Evolutionary conservation across 2,113 vertebrate genomes (phyloP), one percentile per base, ranked within the genome.

Genomic region (Neolamprologus brichardi): DNA sequence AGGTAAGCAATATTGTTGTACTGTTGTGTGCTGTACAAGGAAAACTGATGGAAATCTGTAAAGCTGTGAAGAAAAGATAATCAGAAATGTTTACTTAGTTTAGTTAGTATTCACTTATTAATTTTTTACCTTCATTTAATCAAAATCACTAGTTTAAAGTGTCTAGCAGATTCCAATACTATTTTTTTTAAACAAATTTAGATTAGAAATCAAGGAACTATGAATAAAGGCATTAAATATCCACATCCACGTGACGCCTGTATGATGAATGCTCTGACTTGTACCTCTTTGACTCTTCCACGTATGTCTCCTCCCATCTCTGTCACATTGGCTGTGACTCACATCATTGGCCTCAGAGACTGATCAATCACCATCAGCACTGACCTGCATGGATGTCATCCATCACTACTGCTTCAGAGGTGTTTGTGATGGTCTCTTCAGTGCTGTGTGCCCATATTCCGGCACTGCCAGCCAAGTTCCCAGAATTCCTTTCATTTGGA

Each of bases 401-500:
- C 54, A 88, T 93, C 92, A 83, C 5, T 25, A 56, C 58, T 12
- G 75, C 53, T 81, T 30, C 56, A 28, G 39, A 82, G 28, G 81
- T 6, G 28, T 54, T 23, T 15, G 56, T 25, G 83, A 79, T 49
- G 72, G 75, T 79, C 72, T 81, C 82, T 6, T 91, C 34, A n/a
- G 41, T 8, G 32, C 18, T 3, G 4, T 18, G 56, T n/a, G 13
- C n/a, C 54, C 28, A 9, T 4, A 9, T 78, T 83, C 54, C 51
- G 49, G 52, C 53, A 30, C 58, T 18, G 41, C 10, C 70, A 81
- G 34, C 70, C 86, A 17, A 84, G 39, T 91, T 90, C 89, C 84
- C 58, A 34, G 84, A 94, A 93, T 89, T 79, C 70, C 90, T 93
- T 85, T 89, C 41, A 92, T 92, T 91, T 92, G 81, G 84, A 89